Base-by-base conservation (phyloP, 2,888 invertebrate species). In the Pilophorus perplexus region DNA sequence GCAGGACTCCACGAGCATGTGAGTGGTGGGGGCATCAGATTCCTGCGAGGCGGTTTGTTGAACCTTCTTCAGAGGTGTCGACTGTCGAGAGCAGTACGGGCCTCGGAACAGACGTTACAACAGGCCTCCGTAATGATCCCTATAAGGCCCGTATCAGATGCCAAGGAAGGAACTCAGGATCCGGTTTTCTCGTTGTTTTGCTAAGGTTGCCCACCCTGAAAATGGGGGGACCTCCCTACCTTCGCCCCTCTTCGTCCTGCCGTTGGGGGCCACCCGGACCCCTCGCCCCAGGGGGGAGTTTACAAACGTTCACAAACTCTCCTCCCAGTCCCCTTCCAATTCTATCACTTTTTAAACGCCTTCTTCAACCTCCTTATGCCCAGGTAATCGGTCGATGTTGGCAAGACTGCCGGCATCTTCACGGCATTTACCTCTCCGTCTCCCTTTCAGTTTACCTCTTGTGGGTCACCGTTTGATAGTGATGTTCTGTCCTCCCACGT, bases 251-350 rank as follows among this genome's bases (percentile, higher is more conserved):
- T 54, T 54, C 25, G 10, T 50, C 12, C 22, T n/a, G 5, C 14
- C 14, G 6, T 6, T 16, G 16, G 4, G 8, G 6, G 14, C 22
- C 48, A 8, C 22, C 59, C 22, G 46, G 12, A n/a, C 54, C 38
- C 22, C 14, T 57, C 18, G n/a, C 44, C 37, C 37, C 55, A 18
- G 23, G 12, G 33, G 14, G 16, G 22, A 33, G 22, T 12, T 18
- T n/a, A 5, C 70, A 67, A 69, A 69, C 69, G 71, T 72, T 69
- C 70, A 70, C 71, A 67, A 60, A 59, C 66, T 69, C 68, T 69
- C 69, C 70, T 68, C 70, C 60, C 66, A 69, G 69, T 68, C 64
- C 69, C 44, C 65, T 60, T 66, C 70, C 67, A n/a, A n/a, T 64
- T 25, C 65, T 33, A n/a, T 68, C 71, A 52, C 69, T 71, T 71